These are phyloP conservation scores for Rhegmatorhina hoffmannsi DNA, from an alignment of 2,113 vertebrate species.

Conservation along the genomic window DNA sequence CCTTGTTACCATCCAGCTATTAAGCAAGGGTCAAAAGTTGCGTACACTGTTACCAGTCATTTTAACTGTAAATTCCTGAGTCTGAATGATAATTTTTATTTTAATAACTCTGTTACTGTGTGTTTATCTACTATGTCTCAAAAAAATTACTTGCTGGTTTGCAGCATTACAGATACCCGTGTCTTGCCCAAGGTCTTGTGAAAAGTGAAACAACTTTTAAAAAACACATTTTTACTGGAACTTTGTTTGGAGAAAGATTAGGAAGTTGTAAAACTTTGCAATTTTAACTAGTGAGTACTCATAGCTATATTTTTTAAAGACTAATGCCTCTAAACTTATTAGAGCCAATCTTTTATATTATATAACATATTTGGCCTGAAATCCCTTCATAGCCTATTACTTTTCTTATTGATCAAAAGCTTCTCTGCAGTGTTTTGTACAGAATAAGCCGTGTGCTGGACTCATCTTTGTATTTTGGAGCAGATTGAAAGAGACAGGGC, in stretches of 20 bases:
- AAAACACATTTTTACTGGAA: background rate
- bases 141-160: background rate
- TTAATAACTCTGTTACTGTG: background rate
- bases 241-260: background rate
- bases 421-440: background rate
- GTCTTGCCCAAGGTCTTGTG: background rate
- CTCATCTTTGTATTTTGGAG: slow-evolving; percentile 2
- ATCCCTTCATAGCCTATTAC: background rate
- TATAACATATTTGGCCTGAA: background rate
- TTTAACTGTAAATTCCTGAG: background rate
- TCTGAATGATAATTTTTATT: background rate
- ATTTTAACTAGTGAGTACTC: background rate
- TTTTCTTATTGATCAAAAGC: background rate
- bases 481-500: slow-evolving; percentile 48
- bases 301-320: background rate
- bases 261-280: background rate
- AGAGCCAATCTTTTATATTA: background rate
- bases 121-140: background rate
- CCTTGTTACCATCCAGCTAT: background rate
- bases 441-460: background rate
- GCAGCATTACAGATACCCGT: background rate
- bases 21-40: background rate
- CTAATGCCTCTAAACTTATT: background rate
- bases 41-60: background rate
- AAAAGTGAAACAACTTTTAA: background rate